These are phyloP conservation scores for Clitarchus hookeri DNA, from an alignment of 2,888 invertebrate species.

Conservation along the genomic window DNA sequence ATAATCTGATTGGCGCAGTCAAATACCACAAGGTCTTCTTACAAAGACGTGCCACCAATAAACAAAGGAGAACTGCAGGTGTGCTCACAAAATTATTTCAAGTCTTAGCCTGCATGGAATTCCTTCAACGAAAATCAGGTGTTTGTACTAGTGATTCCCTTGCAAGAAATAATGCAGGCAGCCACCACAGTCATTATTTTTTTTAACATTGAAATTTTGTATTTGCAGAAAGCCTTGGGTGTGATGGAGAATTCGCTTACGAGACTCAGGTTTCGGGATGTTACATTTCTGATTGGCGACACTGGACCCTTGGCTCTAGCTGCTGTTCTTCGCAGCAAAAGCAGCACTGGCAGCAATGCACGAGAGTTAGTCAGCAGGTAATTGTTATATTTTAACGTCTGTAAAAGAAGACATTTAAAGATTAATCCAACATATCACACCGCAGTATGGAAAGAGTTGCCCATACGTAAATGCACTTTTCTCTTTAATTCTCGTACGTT, in stretches of 20 bases:
- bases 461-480: no score
- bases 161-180: no score
- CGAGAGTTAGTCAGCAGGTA: constrained; percentile 60
- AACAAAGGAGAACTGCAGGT: neutral
- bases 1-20: no score
- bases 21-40: no score
- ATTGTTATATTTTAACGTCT: neutral
- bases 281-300: constrained; percentile 72
- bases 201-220: constrained; percentile 29
- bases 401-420: no score
- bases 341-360: constrained; percentile 61
- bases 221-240: constrained; percentile 54
- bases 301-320: constrained; percentile 68
- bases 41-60: no score
- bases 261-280: constrained; percentile 56
- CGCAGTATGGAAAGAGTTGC: no score
- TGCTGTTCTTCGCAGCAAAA: constrained; percentile 62
- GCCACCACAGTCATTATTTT: neutral
- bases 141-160: no score
- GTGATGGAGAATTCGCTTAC: constrained; percentile 55
- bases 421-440: no score
- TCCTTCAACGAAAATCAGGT: no score
- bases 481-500: no score
- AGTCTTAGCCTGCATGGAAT: no score
- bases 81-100: neutral